A percentile compares a stretch with the other conserved stretches of the same genome.
Evolutionary conservation across 2,113 vertebrate species (phyloP).

Genomic region (Gavia stellata): DNA sequence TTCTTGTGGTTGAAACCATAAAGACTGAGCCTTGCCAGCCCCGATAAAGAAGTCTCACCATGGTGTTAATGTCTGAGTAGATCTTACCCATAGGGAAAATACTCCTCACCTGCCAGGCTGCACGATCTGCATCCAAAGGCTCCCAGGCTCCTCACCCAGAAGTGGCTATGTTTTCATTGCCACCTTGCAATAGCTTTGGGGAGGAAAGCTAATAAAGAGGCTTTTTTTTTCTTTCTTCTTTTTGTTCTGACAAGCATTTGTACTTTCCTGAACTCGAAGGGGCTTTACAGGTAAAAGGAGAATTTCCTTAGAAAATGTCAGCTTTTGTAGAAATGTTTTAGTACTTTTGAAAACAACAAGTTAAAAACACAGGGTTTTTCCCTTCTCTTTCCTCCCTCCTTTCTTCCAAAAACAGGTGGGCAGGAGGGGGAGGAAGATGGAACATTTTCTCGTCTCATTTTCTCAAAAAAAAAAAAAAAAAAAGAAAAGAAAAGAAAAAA

Average conservation of each 20-base stretch:
- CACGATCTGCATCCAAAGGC: not conserved
- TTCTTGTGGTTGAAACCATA: not conserved
- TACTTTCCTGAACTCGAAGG: not conserved
- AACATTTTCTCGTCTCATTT: not conserved
- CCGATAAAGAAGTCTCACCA: not conserved
- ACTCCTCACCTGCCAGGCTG: not conserved
- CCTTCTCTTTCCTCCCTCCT: not conserved
- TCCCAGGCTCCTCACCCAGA: not conserved
- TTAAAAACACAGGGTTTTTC: not conserved
- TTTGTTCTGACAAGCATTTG: not conserved
- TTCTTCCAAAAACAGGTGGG: not conserved
- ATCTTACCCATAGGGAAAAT: not conserved
- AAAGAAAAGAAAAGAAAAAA: not conserved
- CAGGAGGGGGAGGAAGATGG: not conserved
- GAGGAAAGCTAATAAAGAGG: not conserved
- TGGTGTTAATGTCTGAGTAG: not conserved
- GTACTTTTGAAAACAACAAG: not conserved
- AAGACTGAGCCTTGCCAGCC: not conserved
- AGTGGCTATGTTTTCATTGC: not conserved
- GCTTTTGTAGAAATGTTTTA: not conserved
- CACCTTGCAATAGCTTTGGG: not conserved
- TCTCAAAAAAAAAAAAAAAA: not conserved
- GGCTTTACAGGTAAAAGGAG: not conserved
- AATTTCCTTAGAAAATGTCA: slow-evolving; percentile 11
- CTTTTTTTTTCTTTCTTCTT: not conserved